These are phyloP conservation scores for Hirudo medicinalis DNA, from an alignment of 1,140 invertebrate species.

Conservation along the genomic window DNA sequence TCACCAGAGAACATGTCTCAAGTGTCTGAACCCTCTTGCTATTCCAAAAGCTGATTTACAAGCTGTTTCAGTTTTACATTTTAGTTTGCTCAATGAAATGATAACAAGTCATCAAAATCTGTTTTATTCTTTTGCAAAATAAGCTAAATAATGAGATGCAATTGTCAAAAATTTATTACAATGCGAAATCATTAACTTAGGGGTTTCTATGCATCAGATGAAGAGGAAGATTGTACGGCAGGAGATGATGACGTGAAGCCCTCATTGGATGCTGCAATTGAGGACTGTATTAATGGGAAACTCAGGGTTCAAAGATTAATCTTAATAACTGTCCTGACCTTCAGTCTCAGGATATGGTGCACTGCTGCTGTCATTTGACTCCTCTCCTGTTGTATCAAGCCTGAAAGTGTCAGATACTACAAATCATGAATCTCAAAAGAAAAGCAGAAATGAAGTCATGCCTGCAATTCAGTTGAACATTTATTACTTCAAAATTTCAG, in stretches of 20 bases:
- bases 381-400: conserved; percentile 6
- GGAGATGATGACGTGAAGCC: conserved; percentile 14
- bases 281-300: background rate
- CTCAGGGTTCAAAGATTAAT: background rate
- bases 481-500: background rate
- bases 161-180: too few species aligned
- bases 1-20: too few species aligned
- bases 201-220: background rate
- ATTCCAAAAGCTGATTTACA: too few species aligned
- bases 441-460: background rate
- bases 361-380: conserved; percentile 17
- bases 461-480: background rate
- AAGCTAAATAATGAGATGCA: too few species aligned
- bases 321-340: conserved; percentile 10
- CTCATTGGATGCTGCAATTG: conserved; percentile 15
- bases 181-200: background rate
- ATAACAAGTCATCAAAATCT: too few species aligned
- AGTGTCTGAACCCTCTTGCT: too few species aligned
- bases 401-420: too few species aligned
- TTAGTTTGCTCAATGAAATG: too few species aligned
- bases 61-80: too few species aligned
- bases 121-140: too few species aligned
- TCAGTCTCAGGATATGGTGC: conserved; percentile 17
- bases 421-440: background rate
- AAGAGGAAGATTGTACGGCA: conserved; percentile 12